Conservation (phyloP, 2,888 invertebrate species). For the Ditylenchus weischeri region DNA sequence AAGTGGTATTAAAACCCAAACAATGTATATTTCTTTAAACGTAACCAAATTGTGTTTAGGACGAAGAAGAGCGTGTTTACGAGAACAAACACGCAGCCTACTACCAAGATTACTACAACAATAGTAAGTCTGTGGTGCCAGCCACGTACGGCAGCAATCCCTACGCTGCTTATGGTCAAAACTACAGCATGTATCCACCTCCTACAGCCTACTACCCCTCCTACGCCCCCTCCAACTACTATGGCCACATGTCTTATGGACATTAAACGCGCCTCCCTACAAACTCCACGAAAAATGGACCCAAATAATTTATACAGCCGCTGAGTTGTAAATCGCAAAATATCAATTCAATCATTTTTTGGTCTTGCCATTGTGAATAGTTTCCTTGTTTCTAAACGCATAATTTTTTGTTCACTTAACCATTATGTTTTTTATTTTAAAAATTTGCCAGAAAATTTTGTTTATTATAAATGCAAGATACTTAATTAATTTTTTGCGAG, state of each 20-base stretch:
- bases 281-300: not conserved
- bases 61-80: constrained; percentile 46
- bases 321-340: not conserved
- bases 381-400: not conserved
- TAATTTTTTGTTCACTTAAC: not conserved
- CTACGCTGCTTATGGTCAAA: constrained; percentile 13
- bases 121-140: constrained; percentile 22
- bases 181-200: constrained; percentile 13
- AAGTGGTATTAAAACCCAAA: too few species aligned
- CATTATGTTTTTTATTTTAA: too few species aligned
- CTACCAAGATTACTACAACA: constrained; percentile 36
- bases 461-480: too few species aligned
- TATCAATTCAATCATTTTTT: constrained; percentile 1
- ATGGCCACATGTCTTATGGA: constrained; percentile 13
- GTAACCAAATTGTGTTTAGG: not conserved
- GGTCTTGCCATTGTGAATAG: constrained; percentile 5
- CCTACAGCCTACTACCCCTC: constrained; percentile 14
- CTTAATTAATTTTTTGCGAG: too few species aligned
- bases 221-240: not conserved
- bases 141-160: constrained; percentile 17
- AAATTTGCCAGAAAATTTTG: too few species aligned
- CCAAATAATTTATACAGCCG: constrained; percentile 3
- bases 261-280: not conserved
- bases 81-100: constrained; percentile 53
- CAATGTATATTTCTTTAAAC: too few species aligned